A percentile compares a stretch with the other conserved stretches of the same genome.
phyloP scores from a whole-genome alignment of 2,113 vertebrate species.

The Pionites leucogaster region DNA sequence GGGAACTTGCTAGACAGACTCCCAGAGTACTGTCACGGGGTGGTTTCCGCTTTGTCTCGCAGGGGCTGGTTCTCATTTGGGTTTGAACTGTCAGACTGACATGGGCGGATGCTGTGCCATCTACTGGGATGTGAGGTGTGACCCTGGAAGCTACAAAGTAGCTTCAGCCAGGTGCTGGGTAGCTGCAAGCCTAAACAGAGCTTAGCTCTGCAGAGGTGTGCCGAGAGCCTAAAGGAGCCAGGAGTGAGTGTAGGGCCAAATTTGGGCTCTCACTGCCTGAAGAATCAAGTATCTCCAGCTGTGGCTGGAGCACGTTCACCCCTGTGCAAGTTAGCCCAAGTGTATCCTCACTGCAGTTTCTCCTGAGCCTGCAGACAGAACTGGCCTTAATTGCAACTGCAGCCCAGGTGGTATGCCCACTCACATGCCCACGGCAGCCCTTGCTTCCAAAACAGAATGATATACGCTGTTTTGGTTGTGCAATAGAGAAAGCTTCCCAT shows the following conservation, averaged over 20 bases:
- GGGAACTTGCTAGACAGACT: neutral
- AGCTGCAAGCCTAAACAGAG: neutral
- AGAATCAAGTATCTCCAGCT: neutral
- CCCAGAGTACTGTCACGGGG: rapidly evolving
- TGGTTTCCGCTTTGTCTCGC: neutral
- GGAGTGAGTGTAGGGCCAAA: neutral
- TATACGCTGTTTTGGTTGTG: neutral
- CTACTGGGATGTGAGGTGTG: neutral
- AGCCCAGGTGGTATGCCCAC: neutral
- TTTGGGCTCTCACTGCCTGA: neutral
- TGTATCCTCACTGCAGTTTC: rapidly evolving
- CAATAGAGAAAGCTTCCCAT: neutral
- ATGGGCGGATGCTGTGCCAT: rapidly evolving
- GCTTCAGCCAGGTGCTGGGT: neutral
- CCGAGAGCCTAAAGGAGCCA: neutral
- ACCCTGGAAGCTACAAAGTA: neutral
- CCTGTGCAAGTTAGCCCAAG: neutral
- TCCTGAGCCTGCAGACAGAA: neutral
- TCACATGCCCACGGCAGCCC: neutral
- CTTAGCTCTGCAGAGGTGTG: neutral
- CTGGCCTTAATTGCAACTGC: neutral
- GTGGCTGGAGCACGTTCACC: neutral
- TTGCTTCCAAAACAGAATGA: neutral
- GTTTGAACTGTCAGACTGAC: neutral
- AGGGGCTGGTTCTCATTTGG: neutral